Base-by-base conservation (phyloP, 37 sponge, comb jelly and placozoan genomes). In the Halisarca cf. caerulea region DNA sequence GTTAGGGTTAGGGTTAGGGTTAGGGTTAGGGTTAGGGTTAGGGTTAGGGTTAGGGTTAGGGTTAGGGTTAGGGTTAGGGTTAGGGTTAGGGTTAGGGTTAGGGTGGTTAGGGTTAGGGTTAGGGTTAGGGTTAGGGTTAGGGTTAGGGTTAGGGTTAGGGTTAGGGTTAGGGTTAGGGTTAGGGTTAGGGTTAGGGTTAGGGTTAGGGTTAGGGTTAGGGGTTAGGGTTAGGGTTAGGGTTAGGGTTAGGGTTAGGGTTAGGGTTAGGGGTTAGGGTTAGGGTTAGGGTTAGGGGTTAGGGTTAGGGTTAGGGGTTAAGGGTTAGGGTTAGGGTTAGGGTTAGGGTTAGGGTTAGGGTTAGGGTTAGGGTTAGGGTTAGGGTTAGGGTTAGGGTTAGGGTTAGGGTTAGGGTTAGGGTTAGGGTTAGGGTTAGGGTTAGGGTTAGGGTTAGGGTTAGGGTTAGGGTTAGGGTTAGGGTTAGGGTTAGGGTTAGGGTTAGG, bases 301-400 rank as follows among this genome's bases (percentile, higher is more conserved):
- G n/a, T n/a, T n/a, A n/a, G n/a, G n/a, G n/a, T n/a, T n/a, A n/a
- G n/a, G n/a, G n/a, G n/a, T n/a, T n/a, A n/a, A n/a, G n/a, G n/a
- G n/a, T n/a, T n/a, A n/a, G n/a, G n/a, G n/a, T 55, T 55, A 81
- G 69, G 82, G 82, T 84, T 84, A 79, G 85, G 85, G 45, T 84
- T 78, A 42, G 77, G 85, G 85, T 84, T 84, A 73, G 85, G 85
- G 85, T 84, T 84, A 84, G 85, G 85, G 85, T 84, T 84, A 84
- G 85, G 85, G 75, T 84, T 81, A 80, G 85, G 85, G 85, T 84
- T 84, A 84, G 85, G 85, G 85, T 84, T 84, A 84, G 85, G 85
- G 85, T 84, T 84, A 84, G 85, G 85, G 85, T 79, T 79, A 84
- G 85, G 77, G 85, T 78, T 84, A 44, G 36, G 77, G 30, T n/a